phyloP scores from a whole-genome alignment of 1,140 invertebrate genomes.

The Arctopsyche grandis region DNA sequence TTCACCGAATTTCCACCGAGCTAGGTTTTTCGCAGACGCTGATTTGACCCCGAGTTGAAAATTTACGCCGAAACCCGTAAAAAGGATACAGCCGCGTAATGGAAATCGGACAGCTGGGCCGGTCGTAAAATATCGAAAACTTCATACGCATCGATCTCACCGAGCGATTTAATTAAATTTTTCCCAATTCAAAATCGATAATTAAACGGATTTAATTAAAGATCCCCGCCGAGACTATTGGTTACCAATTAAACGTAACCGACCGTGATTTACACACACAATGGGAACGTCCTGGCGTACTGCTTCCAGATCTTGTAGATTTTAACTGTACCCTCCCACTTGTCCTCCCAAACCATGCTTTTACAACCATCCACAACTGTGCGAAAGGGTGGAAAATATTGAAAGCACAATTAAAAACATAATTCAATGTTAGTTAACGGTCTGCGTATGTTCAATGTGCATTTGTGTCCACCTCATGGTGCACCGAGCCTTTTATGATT shows the following conservation, averaged over 20 bases:
- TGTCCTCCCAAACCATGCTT: slow-evolving; percentile 26
- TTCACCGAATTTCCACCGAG: background rate
- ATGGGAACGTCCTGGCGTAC: background rate
- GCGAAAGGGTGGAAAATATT: background rate
- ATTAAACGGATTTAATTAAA: too few species aligned
- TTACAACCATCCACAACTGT: background rate
- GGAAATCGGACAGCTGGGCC: slow-evolving; percentile 9
- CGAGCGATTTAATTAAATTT: slow-evolving; percentile 4
- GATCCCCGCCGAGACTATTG: too few species aligned
- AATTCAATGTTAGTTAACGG: background rate
- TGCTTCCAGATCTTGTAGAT: slow-evolving; percentile 3
- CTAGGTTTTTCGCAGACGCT: background rate
- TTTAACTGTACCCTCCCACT: background rate
- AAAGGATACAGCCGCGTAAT: slow-evolving; percentile 6
- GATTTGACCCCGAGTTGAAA: slow-evolving; percentile 21
- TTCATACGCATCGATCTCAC: background rate
- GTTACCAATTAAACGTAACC: slow-evolving; percentile 3
- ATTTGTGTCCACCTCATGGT: too few species aligned
- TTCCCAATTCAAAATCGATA: too few species aligned
- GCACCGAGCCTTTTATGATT: slow-evolving; percentile 22
- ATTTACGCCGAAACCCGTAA: slow-evolving; percentile 12
- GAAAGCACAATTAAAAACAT: background rate
- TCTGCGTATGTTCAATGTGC: too few species aligned
- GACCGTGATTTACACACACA: slow-evolving; percentile 6
- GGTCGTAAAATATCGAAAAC: background rate